phyloP scores from a whole-genome alignment of 2,113 vertebrate genomes.

The Sceloporus undulatus region DNA sequence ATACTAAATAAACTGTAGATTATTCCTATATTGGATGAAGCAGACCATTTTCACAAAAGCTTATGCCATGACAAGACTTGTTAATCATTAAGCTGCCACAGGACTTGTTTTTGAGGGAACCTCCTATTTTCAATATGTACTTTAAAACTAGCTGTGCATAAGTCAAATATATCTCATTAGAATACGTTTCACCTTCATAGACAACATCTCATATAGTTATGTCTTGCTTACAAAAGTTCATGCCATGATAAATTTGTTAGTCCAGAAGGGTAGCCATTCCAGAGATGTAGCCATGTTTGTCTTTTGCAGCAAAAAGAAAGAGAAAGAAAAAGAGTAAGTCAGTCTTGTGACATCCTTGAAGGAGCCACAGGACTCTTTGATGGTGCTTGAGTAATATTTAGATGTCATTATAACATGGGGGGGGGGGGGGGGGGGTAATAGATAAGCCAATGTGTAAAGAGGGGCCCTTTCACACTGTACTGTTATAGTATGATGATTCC shows the following conservation, averaged over 20 bases:
- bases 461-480: too few species aligned
- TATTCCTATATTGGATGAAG: background rate
- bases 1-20: background rate
- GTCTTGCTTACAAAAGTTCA: background rate
- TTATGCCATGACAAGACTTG: background rate
- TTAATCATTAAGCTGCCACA: background rate
- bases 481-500: too few species aligned
- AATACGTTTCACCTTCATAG: background rate
- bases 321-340: background rate
- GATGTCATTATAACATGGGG: background rate
- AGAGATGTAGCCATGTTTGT: background rate
- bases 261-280: background rate
- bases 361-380: background rate
- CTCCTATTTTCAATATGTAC: background rate
- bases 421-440: too few species aligned
- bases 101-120: too few species aligned
- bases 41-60: background rate
- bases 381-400: background rate
- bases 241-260: background rate
- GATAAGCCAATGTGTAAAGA: background rate
- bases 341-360: background rate
- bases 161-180: background rate
- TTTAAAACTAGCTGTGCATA: background rate
- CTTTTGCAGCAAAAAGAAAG: too few species aligned
- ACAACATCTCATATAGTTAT: background rate